Base-by-base conservation (phyloP, 2,113 vertebrate species). In the Seriola dumerili region DNA sequence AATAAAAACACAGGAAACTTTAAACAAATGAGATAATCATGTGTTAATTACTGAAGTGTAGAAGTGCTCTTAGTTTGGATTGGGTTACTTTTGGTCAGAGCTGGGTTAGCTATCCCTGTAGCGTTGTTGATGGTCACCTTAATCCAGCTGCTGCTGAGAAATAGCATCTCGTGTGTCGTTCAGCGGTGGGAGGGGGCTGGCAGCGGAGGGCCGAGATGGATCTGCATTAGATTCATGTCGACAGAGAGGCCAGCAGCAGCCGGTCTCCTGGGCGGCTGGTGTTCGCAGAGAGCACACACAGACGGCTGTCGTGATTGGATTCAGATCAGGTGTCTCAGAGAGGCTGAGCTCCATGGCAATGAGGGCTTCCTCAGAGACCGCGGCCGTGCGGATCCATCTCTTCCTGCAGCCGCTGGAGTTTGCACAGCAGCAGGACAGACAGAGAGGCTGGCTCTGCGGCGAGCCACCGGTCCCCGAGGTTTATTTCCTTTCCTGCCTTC, bases 261-360 rank as follows among this genome's bases (percentile, higher is more conserved):
- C 67, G 1, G 89, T 89, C 91, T 89, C 89, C 77, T 74, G 86
- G 89, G 92, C 14, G 67, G 65, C 76, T 85, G 88, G 76, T 76
- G 70, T 86, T 85, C 68, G 32, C 87, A 46, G 72, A 85, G 71
- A 75, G 86, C 79, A 78, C 77, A 70, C 78, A 86, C 72, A 82
- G 86, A 71, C 70, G 23, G 70, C 82, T 48, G 76, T 66, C 48
- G 58, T 88, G 83, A 94, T 93, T 91, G 91, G 90, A 94, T 92
- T 94, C 90, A 86, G 90, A 90, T 94, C 93, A 92, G 87, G 91
- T 93, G 77, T 92, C 89, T 89, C 72, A 72, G 68, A 44, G 71
- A 89, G 81, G 82, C 76, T 89, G 77, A 80, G 86, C 88, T 90
- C 85, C 74, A 85, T 90, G 77, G 78, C 81, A 75, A 90, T 89